Evolutionary conservation across 2,113 vertebrate species (phyloP), one percentile per base, ranked within the genome.

Genomic region (Centropristis striata): DNA sequence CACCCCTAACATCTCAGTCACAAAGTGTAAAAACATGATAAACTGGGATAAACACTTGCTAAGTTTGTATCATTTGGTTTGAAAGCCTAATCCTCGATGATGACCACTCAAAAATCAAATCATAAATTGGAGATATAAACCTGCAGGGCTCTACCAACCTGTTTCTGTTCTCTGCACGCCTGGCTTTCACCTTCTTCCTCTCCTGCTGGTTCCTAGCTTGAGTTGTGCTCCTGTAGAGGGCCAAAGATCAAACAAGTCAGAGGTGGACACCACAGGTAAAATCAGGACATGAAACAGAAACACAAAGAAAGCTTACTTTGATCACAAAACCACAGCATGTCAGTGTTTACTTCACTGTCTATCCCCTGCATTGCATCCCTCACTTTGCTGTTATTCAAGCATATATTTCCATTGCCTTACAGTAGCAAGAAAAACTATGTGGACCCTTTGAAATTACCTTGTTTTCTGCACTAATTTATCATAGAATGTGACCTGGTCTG

Each of bases 121-220:
- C 39, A 71, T 18, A 20, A 44, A 49, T n/a, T 14, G 20, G 25
- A 57, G 4, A 21, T 21, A 44, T 58, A 25, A 65, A 32, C 42
- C 16, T 63, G 13, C 54, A 25, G 3, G 21, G 5, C 18, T 50
- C 46, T 1, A 86, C 76, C 11, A 59, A 95, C 94, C 94, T 92
- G 89, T 88, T 9, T 92, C 96, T 81, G 82, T 84, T 93, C 58
- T 93, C 92, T 47, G 86, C 91, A 54, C 91, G 91, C 46, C 92
- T 83, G 60, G 87, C 85, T 60, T 94, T 94, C 79, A 86, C 87
- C 72, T 94, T 94, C 85, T 95, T 95, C 95, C 97, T 96, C 81
- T 96, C 92, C 53, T 96, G 98, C 39, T 92, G 94, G 2, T 95
- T 96, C 0, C 91, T 89, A 36, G 94, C 92, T 70, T 96, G 84